Evolutionary conservation across 2,888 invertebrate genomes (phyloP), one percentile per base, ranked within the genome.

Genomic region (Stenchaetothrips biformis): DNA sequence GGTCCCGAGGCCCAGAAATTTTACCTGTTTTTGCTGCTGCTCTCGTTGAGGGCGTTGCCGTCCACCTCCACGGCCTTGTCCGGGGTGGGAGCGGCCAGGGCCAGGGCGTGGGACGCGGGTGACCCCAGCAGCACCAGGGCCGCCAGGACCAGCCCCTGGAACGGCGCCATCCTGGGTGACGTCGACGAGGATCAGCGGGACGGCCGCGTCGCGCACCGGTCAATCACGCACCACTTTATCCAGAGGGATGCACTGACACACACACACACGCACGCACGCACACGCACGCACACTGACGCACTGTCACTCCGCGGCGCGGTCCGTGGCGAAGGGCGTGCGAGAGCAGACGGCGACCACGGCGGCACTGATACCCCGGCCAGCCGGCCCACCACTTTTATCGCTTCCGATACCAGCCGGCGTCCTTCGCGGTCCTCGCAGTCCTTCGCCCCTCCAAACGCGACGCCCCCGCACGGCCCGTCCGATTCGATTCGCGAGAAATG

Each of bases 401-500:
- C 21, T 74, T 74, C 25, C 67, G 67, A 74, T 74, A 74, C 37
- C 37, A 37, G 37, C 37, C 37, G 37, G 37, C 37, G 37, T 37
- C 37, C 37, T 37, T 37, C 37, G 37, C 37, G 37, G 37, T 37
- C 37, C 37, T 37, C 11, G 59, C 13, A 4, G 59, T 6, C 59
- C 59, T 37, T 18, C 59, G 59, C 59, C 59, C 59, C 59, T 59
- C 59, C 59, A 8, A 59, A 59, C 16, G 59, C 59, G 59, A 16
- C 59, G 18, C 59, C 59, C 59, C 59, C 59, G 59, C 59, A 13
- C 59, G 18, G 13, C 59, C 59, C 59, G 6, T 0, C 59, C 59
- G 67, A 74, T 74, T 74, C 21, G 67, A 74, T 74, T 74, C 67
- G 67, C 25, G 25, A 74, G 67, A 74, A 74, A 74, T 74, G 67